phyloP scores from a whole-genome alignment of 30 jellyfish, hydroid and myxozoan species.

The Cassiopea xamachana region DNA sequence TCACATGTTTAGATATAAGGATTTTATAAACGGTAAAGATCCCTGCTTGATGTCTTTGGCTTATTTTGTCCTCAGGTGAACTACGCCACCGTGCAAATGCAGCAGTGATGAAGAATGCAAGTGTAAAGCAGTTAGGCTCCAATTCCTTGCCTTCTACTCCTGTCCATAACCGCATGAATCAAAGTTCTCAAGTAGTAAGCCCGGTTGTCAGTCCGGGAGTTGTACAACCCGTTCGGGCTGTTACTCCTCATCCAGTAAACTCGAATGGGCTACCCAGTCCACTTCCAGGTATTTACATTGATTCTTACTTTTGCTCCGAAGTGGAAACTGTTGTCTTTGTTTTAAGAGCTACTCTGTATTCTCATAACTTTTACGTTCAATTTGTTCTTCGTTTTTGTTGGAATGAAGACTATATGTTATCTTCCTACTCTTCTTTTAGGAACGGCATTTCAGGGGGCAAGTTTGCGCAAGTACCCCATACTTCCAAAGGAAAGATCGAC shows the following conservation, averaged over 20 bases:
- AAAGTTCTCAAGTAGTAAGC: not conserved
- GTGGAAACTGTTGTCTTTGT: too few relatives aligned
- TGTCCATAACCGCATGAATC: not conserved
- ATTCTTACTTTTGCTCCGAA: too few relatives aligned
- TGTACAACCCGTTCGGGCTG: not conserved
- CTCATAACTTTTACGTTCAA: too few relatives aligned
- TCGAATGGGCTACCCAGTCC: constrained; percentile 1
- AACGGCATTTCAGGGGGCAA: constrained; percentile 28
- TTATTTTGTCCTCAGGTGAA: not conserved
- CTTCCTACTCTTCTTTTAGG: constrained; percentile 5
- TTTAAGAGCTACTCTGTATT: too few relatives aligned
- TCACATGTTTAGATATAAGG: too few relatives aligned
- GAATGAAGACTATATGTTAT: too few relatives aligned
- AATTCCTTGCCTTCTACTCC: constrained; percentile 28
- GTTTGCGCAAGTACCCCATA: constrained; percentile 66
- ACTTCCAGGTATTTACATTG: not conserved
- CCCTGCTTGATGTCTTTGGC: not conserved
- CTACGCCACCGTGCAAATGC: constrained; percentile 32
- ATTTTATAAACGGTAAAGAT: too few relatives aligned
- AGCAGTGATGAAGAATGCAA: not conserved
- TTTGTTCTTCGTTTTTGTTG: too few relatives aligned
- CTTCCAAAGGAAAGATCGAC: constrained; percentile 83
- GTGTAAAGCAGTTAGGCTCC: not conserved
- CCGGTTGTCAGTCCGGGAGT: not conserved
- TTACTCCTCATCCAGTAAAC: not conserved